Conservation (phyloP, 2,888 invertebrate species). For the Chrysomela aeneicollis region DNA sequence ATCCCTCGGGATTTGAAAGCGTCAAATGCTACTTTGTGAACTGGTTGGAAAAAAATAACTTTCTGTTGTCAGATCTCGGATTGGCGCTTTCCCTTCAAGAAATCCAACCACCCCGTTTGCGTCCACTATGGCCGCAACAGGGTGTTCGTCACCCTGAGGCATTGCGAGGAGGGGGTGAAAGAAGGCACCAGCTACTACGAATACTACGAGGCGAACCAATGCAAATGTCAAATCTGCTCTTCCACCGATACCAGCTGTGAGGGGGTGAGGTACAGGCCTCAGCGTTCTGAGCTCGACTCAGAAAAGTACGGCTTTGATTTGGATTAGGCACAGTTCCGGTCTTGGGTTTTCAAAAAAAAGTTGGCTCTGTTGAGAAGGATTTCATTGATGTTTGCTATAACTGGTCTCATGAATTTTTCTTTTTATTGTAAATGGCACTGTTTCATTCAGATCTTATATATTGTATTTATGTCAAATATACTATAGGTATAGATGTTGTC, state of each 20-base stretch:
- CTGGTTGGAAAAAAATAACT: too few species aligned
- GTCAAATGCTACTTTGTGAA: background rate
- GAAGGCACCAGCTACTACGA: constrained; percentile 73
- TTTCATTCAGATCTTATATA: too few species aligned
- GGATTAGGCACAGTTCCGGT: background rate
- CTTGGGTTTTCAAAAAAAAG: too few species aligned
- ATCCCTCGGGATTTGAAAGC: too few species aligned
- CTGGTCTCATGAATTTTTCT: background rate
- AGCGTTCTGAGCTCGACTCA: constrained; percentile 56
- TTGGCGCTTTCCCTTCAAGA: constrained; percentile 89
- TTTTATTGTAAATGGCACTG: background rate
- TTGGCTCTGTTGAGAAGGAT: too few species aligned
- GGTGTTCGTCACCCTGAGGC: constrained; percentile 70
- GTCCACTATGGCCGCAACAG: constrained; percentile 76
- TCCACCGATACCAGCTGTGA: constrained; percentile 77
- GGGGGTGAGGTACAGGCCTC: constrained; percentile 66
- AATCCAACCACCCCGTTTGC: constrained; percentile 86
- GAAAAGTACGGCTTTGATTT: constrained; percentile 18
- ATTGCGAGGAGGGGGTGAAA: constrained; percentile 79
- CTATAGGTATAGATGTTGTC: too few species aligned
- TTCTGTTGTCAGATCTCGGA: constrained; percentile 72
- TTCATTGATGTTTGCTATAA: too few species aligned
- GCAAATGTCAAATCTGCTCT: constrained; percentile 77
- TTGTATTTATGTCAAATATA: background rate
- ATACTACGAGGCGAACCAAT: constrained; percentile 80